Conservation (phyloP, 1,140 invertebrate species). For the Ostrea edulis region DNA sequence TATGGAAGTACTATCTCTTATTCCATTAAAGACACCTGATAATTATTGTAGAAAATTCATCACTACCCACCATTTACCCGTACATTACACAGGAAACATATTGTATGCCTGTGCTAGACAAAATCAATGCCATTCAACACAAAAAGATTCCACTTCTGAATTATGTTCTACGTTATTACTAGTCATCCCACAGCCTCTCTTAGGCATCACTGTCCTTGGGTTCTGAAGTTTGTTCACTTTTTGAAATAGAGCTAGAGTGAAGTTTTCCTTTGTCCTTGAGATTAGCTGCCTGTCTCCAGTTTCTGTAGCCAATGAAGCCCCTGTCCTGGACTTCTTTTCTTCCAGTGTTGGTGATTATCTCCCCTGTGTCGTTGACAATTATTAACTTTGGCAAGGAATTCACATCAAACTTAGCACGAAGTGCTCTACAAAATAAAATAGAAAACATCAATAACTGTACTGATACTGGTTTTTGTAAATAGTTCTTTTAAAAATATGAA, state of each 20-base stretch:
- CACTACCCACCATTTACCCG: too few relatives aligned
- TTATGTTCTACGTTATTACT: too few relatives aligned
- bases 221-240: neutral
- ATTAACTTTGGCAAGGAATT: conserved; percentile 70
- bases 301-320: conserved; percentile 62
- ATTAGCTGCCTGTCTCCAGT: conserved; percentile 57
- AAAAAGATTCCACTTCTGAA: too few relatives aligned
- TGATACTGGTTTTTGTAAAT: neutral
- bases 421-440: conserved; percentile 53
- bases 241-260: neutral
- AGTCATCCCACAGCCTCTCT: too few relatives aligned
- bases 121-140: too few relatives aligned
- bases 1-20: too few relatives aligned
- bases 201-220: conserved; percentile 24
- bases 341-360: conserved; percentile 67
- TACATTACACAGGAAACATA: too few relatives aligned
- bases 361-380: conserved; percentile 62
- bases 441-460: neutral
- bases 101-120: too few relatives aligned
- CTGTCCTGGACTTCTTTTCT: conserved; percentile 71
- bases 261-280: conserved; percentile 32
- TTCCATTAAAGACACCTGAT: too few relatives aligned
- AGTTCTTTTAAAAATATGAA: too few relatives aligned
- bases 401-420: conserved; percentile 62
- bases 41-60: too few relatives aligned